Base-by-base conservation (phyloP, 2,797 vertebrate genomes). In the Holocentrus rufus region DNA sequence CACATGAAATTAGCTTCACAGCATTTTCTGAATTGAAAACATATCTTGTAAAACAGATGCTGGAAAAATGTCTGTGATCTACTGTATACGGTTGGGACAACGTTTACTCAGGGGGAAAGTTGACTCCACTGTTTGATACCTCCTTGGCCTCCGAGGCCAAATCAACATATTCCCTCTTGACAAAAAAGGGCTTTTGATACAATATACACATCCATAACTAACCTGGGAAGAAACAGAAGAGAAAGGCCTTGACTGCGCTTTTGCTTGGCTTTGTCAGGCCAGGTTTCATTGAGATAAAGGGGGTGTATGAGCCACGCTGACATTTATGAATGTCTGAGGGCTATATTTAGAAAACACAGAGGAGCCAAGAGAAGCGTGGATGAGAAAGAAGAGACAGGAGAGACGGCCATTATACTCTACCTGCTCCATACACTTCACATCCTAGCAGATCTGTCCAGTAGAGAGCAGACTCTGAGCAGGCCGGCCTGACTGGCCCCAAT, bases 391-490 rank as follows among this genome's bases (percentile, higher is more conserved):
- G 18, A 67, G 67, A 46, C 54, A 50, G 53, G 53, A 54, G 64
- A 77, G 30, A 73, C 4, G 66, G n/a, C 31, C 58, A 74, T 56
- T 14, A 15, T 56, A 27, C 25, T 56, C 10, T 65, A 71, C 53
- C 58, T 72, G 59, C 62, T 69, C 58, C 25, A 55, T 34, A 23
- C 31, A 22, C 60, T 58, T 42, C 49, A 68, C 74, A 77, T 85
- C 58, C 39, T 62, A 65, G 72, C 79, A 79, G 67, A 74, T 83
- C 64, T 85, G 85, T 81, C 88, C 88, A 88, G 85, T 83, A 89
- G 90, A 83, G 88, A 86, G 83, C 88, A 89, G 80, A 85, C 85
- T 88, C 89, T 79, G 77, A 77, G 75, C 22, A 0, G 81, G 61
- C 60, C 72, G 46, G 55, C 55, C 44, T 30, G 20, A 36, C 50